These are phyloP conservation scores for Psittacula cyanocephala DNA, from an alignment of 2,113 vertebrate species.

Conservation along the genomic window DNA sequence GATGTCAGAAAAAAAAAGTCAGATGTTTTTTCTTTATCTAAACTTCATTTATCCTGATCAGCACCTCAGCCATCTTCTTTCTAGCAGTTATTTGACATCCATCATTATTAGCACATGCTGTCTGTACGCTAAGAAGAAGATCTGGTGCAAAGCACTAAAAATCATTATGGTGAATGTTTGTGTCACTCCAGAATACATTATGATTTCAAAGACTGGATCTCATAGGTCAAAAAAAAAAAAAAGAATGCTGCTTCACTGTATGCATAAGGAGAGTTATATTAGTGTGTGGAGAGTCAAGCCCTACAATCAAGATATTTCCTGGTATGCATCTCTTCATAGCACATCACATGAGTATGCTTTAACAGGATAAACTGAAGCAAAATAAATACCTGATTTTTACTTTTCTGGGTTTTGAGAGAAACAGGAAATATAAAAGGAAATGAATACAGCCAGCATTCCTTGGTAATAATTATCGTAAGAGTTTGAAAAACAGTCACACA, in stretches of 20 bases:
- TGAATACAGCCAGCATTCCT: background rate
- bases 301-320: background rate
- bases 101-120: background rate
- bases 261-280: background rate
- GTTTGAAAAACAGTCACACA: background rate
- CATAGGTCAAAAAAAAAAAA: background rate
- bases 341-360: background rate
- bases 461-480: background rate
- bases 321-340: background rate
- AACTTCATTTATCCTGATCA: background rate
- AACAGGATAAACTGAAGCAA: background rate
- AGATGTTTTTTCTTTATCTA: background rate
- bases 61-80: background rate
- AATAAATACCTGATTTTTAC: background rate
- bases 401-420: background rate
- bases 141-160: background rate
- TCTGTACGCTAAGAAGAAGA: background rate
- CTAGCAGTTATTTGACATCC: background rate
- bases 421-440: conserved; percentile 21
- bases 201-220: background rate
- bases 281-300: background rate
- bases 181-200: background rate
- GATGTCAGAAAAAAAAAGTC: background rate
- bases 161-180: background rate
- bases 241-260: background rate